A percentile compares a stretch with the other conserved stretches of the same genome.
These are phyloP conservation scores for Myiozetetes cayanensis DNA, from an alignment of 2,113 vertebrate species.

Conservation along the genomic window DNA sequence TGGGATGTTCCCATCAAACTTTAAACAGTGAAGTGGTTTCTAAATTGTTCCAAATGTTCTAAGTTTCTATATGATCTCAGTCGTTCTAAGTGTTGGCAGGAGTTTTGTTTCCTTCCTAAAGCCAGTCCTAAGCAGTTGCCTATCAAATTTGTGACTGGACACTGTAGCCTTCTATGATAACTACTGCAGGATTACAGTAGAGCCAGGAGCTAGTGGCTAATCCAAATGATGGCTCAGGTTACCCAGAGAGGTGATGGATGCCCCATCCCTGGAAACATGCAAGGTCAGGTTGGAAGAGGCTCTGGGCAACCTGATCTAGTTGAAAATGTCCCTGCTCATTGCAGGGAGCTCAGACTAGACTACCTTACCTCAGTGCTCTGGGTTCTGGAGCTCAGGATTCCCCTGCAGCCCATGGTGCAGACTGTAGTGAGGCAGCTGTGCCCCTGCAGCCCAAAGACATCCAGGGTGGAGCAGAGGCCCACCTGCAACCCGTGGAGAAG, in stretches of 20 bases:
- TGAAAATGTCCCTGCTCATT: background rate
- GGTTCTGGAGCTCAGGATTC: background rate
- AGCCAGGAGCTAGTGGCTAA: background rate
- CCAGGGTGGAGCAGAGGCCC: too few species aligned
- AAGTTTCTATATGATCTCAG: background rate
- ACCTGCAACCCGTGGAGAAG: background rate
- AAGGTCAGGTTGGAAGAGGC: background rate
- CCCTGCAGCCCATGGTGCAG: background rate
- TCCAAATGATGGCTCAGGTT: background rate
- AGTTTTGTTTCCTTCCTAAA: background rate
- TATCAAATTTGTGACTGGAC: background rate
- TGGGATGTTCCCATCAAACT: background rate
- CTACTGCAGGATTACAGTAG: background rate
- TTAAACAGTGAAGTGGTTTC: background rate
- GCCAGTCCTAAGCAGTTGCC: background rate
- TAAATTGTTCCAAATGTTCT: background rate
- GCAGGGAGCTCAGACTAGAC: background rate
- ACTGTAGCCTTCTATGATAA: background rate
- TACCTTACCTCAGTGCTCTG: background rate
- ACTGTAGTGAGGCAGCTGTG: background rate
- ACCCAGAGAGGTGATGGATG: background rate
- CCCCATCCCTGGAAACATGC: background rate
- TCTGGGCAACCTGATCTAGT: background rate
- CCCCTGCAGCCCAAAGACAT: too few species aligned
- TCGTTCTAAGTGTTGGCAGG: background rate